Conservation (phyloP, 92 coral and sea anemone genomes). For the Nematostella vectensis region DNA sequence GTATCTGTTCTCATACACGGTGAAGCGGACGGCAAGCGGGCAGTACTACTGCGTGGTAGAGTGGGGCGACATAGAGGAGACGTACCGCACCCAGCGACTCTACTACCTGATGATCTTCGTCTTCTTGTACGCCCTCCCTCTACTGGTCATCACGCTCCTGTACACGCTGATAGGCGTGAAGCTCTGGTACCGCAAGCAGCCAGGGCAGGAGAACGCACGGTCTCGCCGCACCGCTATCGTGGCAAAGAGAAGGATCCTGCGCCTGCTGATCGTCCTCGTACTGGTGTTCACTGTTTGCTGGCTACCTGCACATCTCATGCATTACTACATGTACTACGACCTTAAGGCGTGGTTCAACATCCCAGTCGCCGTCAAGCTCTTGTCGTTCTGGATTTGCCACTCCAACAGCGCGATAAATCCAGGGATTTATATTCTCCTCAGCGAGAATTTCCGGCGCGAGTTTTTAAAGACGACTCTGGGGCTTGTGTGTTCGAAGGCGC, state of each 20-base stretch:
- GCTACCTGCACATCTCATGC: slow-evolving; percentile 66
- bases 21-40: slow-evolving; percentile 9
- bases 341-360: slow-evolving; percentile 1
- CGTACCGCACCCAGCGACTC: slow-evolving; percentile 23
- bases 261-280: slow-evolving; percentile 48
- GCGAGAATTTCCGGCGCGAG: slow-evolving; percentile 54
- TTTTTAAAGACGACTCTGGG: slow-evolving; percentile 16
- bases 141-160: slow-evolving; percentile 31
- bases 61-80: slow-evolving; percentile 22
- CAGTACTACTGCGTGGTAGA: slow-evolving; percentile 38
- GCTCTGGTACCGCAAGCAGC: slow-evolving; percentile 47
- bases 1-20: slow-evolving; percentile 39
- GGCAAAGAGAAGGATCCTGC: slow-evolving; percentile 45
- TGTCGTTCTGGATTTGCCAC: slow-evolving; percentile 70
- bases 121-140: slow-evolving; percentile 42
- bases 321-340: slow-evolving; percentile 28
- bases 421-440: slow-evolving; percentile 38
- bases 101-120: slow-evolving; percentile 40
- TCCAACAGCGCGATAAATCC: slow-evolving; percentile 69
- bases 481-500: background rate
- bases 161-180: slow-evolving; percentile 35
- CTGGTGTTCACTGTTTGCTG: slow-evolving; percentile 52
- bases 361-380: slow-evolving; percentile 18
- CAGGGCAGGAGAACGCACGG: slow-evolving; percentile 19
- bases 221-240: slow-evolving; percentile 15